Evolutionary conservation across 2,888 invertebrate genomes (phyloP).

Genomic region (Tromatobia lineatoria): DNA sequence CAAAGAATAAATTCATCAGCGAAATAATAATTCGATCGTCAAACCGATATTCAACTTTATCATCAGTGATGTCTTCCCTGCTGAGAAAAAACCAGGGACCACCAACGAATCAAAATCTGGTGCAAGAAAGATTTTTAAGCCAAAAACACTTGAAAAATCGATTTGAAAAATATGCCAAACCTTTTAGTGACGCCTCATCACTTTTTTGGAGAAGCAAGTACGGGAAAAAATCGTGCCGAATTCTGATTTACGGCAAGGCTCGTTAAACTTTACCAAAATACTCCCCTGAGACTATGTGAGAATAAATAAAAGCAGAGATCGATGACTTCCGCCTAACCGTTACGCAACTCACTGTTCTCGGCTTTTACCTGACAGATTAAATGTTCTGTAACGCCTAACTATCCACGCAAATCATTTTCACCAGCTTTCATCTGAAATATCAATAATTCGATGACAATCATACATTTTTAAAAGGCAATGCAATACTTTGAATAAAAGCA

Average conservation of each 20-base stretch:
- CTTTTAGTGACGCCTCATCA: neutral
- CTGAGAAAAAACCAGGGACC: slow-evolving; percentile 18
- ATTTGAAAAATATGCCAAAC: neutral
- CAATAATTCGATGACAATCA: neutral
- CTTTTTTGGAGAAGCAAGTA: neutral
- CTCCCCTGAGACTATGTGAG: neutral
- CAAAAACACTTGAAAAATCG: neutral
- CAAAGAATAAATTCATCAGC: neutral
- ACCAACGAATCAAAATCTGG: neutral
- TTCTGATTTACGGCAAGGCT: neutral
- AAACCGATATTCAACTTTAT: neutral
- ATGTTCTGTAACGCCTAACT: neutral
- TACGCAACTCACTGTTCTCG: slow-evolving; percentile 4
- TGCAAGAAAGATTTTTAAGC: neutral
- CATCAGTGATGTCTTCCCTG: neutral
- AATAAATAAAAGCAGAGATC: neutral
- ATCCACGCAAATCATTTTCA: neutral
- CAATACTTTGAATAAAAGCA: neutral
- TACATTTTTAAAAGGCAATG: neutral
- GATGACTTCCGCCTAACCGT: slow-evolving; percentile 5
- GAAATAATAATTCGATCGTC: neutral
- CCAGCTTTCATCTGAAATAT: neutral
- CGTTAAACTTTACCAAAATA: neutral
- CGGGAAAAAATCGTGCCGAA: neutral
- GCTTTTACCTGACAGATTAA: slow-evolving; percentile 3